phyloP scores from a whole-genome alignment of 2,888 invertebrate species.

The Achlya flavicornis region DNA sequence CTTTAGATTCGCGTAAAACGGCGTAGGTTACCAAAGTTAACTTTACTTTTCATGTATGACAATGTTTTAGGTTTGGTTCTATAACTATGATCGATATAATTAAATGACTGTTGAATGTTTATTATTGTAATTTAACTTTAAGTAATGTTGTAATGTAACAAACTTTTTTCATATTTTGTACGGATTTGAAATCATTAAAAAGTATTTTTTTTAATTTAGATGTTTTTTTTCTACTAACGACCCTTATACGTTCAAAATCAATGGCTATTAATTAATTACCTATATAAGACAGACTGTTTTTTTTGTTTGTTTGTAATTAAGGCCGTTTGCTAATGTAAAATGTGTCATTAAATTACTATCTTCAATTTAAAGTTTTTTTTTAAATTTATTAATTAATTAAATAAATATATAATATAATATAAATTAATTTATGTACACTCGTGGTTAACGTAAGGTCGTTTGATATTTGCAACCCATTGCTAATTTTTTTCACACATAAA shows the following conservation, averaged over 20 bases:
- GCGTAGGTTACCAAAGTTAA: too few species aligned
- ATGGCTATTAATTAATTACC: not conserved
- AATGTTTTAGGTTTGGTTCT: too few species aligned
- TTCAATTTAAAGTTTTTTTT: not conserved
- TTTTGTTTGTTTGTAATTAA: too few species aligned
- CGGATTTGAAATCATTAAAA: not conserved
- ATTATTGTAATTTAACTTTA: too few species aligned
- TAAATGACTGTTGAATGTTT: too few species aligned
- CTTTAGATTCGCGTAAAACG: too few species aligned
- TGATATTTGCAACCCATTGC: slow-evolving; percentile 27
- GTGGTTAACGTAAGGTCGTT: slow-evolving; percentile 27
- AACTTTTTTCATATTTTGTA: not conserved
- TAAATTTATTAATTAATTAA: too few species aligned
- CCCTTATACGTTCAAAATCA: not conserved
- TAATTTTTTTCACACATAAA: slow-evolving; percentile 32
- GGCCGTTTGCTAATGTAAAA: not conserved
- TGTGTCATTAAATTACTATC: not conserved
- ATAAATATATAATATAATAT: too few species aligned
- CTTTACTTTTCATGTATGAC: too few species aligned
- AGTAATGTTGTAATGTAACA: too few species aligned
- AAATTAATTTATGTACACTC: slow-evolving; percentile 14
- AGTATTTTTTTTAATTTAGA: not conserved
- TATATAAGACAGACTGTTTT: too few species aligned
- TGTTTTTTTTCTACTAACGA: not conserved
- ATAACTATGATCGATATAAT: too few species aligned